Evolutionary conservation across 2,888 invertebrate genomes (phyloP), one percentile per base, ranked within the genome.

Genomic region (Limnephilus marmoratus): DNA sequence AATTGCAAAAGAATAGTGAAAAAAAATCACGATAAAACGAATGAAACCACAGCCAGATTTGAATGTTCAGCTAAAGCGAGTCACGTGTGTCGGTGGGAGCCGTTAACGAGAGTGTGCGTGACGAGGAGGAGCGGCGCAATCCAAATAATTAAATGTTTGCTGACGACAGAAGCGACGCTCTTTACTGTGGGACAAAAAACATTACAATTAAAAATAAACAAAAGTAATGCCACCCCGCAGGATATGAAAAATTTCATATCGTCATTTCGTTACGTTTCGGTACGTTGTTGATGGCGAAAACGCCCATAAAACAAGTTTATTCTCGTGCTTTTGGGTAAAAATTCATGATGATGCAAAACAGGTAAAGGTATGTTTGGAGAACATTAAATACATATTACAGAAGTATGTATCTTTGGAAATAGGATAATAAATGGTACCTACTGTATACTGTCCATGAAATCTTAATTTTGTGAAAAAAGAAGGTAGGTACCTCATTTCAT

Each of bases 111-210:
- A 41, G 86, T 81, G 81, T 87, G 90, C 34, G 81, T 80, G 53
- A 81, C 82, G 80, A 87, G 29, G 24, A 90, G 80, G 9, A 92
- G 49, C 49, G 90, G 49, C 29, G 87, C 31, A 12, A 82, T 87
- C 87, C 85, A 87, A 49, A 90, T 87, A 81, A 90, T 29, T n/a
- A 90, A 87, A 81, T 85, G 87, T 45, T 34, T 49, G 87, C 81
- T 24, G 49, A 83, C 37, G 34, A 87, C 82, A 24, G 68, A 87
- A 87, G 90, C 91, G 86, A 85, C 93, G 88, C 93, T 93, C 91
- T 93, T 93, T 82, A 93, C 93, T 93, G 91, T 29, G 85, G 87
- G 90, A 37, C n/a, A 91, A 81, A 49, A 91, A 81, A 91, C 87
- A 91, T 49, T 34, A 81, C 31, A 88, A 90, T 90, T 90, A 90